Evolutionary conservation across 2,888 invertebrate species (phyloP).

Genomic region (Melangyna quadrimaculata): DNA sequence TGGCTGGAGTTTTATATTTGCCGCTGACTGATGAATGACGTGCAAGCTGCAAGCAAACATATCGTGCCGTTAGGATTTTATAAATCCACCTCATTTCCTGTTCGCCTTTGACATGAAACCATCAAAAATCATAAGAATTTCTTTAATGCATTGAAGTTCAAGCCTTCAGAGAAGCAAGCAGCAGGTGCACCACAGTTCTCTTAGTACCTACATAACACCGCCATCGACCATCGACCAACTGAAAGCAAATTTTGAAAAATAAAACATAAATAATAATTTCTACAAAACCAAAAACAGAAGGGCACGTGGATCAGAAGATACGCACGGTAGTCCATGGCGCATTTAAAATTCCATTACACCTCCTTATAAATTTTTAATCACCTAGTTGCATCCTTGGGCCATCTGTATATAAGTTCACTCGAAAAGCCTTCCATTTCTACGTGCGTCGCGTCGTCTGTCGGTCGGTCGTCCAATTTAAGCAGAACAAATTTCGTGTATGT

Average conservation of each 20-base stretch:
- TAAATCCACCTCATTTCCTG: conserved; percentile 14
- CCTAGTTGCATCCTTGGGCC: conserved; percentile 9
- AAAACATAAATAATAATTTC: neutral
- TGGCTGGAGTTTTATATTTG: neutral
- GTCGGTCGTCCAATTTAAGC: neutral
- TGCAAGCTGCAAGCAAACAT: conserved; percentile 57
- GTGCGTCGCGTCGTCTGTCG: neutral
- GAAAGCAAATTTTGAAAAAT: conserved; percentile 4
- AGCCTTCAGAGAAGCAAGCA: neutral
- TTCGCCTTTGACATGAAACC: conserved; percentile 29
- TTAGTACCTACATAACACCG: too few relatives aligned
- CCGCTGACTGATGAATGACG: conserved; percentile 49
- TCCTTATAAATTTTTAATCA: conserved; percentile 59
- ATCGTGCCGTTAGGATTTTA: conserved; percentile 25
- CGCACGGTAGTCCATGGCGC: conserved; percentile 17
- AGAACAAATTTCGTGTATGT: conserved; percentile 1
- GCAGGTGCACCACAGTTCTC: conserved; percentile 42
- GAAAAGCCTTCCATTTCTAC: neutral
- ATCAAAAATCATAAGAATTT: conserved; percentile 62
- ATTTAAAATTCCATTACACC: conserved; percentile 69
- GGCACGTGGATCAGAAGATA: conserved; percentile 55
- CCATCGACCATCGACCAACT: neutral
- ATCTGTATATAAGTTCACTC: neutral
- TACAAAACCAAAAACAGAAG: neutral
- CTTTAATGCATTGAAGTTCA: conserved; percentile 37